These are phyloP conservation scores for Myotis findleyi DNA, from an alignment of 2,797 vertebrate genomes.

Conservation along the genomic window DNA sequence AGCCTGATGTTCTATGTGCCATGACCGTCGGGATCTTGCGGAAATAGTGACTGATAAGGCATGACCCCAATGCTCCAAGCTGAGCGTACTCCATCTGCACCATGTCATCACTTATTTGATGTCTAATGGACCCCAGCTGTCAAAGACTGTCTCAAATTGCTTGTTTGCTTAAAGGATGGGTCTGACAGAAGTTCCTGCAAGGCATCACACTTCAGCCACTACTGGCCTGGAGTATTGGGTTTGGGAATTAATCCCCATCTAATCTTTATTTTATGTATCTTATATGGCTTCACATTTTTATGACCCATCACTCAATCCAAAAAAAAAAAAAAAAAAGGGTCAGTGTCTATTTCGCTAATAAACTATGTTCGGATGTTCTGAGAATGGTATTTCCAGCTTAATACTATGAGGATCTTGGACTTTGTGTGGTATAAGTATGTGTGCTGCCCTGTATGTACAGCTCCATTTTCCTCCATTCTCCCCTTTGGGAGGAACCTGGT, in stretches of 20 bases:
- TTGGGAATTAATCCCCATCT: not conserved
- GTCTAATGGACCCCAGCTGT: conserved; percentile 14
- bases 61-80: not conserved
- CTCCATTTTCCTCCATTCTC: not conserved
- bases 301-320: not conserved
- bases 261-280: not conserved
- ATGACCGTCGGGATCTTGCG: not conserved
- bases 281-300: conserved; percentile 16
- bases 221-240: not conserved
- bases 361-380: not conserved
- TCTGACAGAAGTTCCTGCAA: not conserved
- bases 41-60: not conserved
- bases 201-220: not conserved
- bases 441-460: fast-evolving
- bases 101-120: not conserved
- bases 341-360: not conserved
- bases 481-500: not conserved
- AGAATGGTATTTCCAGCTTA: not conserved
- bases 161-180: not conserved
- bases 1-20: not conserved
- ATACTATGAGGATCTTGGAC: not conserved
- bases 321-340: not conserved
- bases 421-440: not conserved
- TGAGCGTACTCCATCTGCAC: not conserved
- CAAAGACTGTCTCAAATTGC: not conserved